phyloP scores from a whole-genome alignment of 1,140 invertebrate species.

The Drosophila repletoides region DNA sequence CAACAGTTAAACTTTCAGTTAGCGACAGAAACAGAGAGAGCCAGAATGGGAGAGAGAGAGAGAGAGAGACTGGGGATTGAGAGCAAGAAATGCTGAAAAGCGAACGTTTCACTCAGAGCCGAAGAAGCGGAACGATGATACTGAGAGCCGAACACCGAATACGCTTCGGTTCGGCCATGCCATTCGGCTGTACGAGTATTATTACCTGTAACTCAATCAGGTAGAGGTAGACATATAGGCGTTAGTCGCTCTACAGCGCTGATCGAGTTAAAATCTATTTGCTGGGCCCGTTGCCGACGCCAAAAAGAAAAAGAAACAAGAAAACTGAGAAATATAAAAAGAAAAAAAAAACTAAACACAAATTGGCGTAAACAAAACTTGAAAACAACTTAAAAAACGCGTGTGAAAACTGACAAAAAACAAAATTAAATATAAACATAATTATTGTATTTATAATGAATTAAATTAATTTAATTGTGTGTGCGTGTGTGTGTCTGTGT shows the following conservation, averaged over 20 bases:
- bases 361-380: conserved; percentile 28
- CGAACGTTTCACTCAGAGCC: conserved; percentile 21
- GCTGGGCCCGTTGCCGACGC: conserved; percentile 32
- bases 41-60: background rate
- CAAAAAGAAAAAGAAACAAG: conserved; percentile 17
- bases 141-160: conserved; percentile 18
- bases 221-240: conserved; percentile 82
- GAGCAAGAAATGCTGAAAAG: background rate
- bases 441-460: conserved; percentile 27
- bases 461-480: conserved; percentile 49
- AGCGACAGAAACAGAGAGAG: background rate
- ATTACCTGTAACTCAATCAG: conserved; percentile 77
- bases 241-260: conserved; percentile 82
- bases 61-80: background rate
- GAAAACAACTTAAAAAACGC: conserved; percentile 7
- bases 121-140: conserved; percentile 6
- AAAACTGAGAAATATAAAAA: conserved; percentile 31
- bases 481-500: conserved; percentile 8
- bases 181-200: conserved; percentile 29
- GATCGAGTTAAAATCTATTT: conserved; percentile 82
- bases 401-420: conserved; percentile 1
- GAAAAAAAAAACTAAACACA: conserved; percentile 1
- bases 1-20: conserved; percentile 40
- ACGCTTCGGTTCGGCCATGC: conserved; percentile 14
- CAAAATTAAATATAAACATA: background rate